These are phyloP conservation scores for Orientallactaga sibirica DNA, from an alignment of 2,797 vertebrate species.

Conservation along the genomic window DNA sequence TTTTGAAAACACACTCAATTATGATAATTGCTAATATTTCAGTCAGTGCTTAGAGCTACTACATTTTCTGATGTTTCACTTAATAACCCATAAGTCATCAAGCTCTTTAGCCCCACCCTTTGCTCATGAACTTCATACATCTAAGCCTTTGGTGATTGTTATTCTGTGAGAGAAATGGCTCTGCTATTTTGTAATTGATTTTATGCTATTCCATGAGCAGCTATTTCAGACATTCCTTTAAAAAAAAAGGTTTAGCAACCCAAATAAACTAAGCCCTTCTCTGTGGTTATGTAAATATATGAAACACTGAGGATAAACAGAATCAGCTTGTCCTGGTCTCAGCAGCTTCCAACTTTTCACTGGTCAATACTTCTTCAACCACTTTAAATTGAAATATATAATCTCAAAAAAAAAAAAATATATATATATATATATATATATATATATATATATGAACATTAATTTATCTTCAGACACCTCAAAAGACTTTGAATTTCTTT, in stretches of 20 bases:
- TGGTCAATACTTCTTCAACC: background rate
- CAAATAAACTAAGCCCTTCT: background rate
- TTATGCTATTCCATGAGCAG: conserved; percentile 28
- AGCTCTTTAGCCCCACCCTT: conserved; percentile 48
- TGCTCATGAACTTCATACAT: conserved; percentile 50
- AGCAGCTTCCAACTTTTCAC: background rate
- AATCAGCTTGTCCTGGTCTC: background rate
- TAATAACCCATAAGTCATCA: conserved; percentile 65
- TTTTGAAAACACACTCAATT: conserved; percentile 80
- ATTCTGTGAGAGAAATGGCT: conserved; percentile 47
- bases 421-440: too few species aligned
- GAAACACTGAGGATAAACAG: background rate
- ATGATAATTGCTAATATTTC: conserved; percentile 73
- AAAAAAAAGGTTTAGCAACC: conserved; percentile 20
- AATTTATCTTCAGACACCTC: background rate
- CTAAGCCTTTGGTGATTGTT: conserved; percentile 19
- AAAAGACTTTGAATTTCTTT: background rate
- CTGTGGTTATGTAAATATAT: background rate
- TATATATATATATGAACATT: too few species aligned
- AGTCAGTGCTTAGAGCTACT: conserved; percentile 62
- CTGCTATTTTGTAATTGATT: conserved; percentile 15
- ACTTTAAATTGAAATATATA: conserved; percentile 14
- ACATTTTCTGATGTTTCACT: conserved; percentile 67
- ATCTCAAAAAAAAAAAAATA: too few species aligned
- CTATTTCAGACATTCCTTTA: conserved; percentile 9